A percentile compares a stretch with the other conserved stretches of the same genome.
These are phyloP conservation scores for Molossus alvarezi DNA, from an alignment of 2,797 vertebrate species.

Conservation along the genomic window DNA sequence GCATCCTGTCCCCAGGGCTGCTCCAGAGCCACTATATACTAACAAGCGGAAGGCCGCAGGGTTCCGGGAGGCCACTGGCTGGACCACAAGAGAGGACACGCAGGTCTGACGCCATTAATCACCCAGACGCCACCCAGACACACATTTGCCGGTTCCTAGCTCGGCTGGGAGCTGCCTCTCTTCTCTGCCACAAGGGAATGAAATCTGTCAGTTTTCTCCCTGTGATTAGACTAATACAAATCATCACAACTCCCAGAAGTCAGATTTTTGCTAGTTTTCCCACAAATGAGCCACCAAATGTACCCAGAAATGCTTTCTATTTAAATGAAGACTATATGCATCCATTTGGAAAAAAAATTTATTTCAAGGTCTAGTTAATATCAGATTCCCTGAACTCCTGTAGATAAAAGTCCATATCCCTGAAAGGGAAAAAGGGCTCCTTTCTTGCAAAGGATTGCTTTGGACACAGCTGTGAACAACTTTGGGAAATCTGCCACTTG, in stretches of 20 bases:
- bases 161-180: conserved; percentile 68
- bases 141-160: conserved; percentile 17
- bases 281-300: conserved; percentile 81
- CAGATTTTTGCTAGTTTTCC: conserved; percentile 74
- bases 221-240: conserved; percentile 83
- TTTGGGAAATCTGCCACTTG: conserved; percentile 45
- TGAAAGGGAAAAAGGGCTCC: neutral
- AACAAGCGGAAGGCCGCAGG: conserved; percentile 11
- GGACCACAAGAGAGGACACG: neutral
- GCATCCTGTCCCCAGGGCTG: neutral
- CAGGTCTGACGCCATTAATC: conserved; percentile 76
- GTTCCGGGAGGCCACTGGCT: conserved; percentile 63
- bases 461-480: conserved; percentile 27
- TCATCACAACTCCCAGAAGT: conserved; percentile 76
- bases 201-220: conserved; percentile 79
- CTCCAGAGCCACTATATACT: conserved; percentile 32
- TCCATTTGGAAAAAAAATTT: conserved; percentile 72
- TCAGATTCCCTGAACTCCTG: conserved; percentile 71
- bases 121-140: neutral
- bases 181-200: conserved; percentile 68
- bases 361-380: conserved; percentile 84
- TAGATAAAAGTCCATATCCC: conserved; percentile 66
- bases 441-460: conserved; percentile 38
- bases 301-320: conserved; percentile 78
- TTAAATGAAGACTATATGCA: conserved; percentile 79